A percentile compares a stretch with the other conserved stretches of the same genome.
phyloP scores from a whole-genome alignment of 2,888 invertebrate species.

The Ochlodes sylvanus region DNA sequence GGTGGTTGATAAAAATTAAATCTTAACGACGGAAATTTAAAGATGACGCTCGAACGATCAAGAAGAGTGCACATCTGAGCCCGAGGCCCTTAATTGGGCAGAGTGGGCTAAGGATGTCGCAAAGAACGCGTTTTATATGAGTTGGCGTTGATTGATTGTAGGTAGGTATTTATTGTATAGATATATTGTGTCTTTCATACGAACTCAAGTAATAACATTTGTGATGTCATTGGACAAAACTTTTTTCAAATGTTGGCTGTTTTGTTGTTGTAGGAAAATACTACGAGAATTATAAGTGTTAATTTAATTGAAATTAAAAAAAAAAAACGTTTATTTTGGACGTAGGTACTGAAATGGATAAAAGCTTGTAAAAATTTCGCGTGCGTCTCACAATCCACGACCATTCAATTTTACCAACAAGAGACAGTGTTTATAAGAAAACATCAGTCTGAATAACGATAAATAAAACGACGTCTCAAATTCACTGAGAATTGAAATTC shows the following conservation, averaged over 20 bases:
- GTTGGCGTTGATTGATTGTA: constrained; percentile 52
- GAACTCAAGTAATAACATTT: background rate
- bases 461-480: constrained; percentile 69
- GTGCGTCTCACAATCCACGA: constrained; percentile 8
- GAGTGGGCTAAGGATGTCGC: constrained; percentile 64
- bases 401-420: constrained; percentile 14
- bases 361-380: constrained; percentile 4
- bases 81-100: constrained; percentile 81
- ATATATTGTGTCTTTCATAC: background rate
- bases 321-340: background rate
- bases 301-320: constrained; percentile 13
- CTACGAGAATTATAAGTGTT: too few relatives aligned
- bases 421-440: constrained; percentile 29
- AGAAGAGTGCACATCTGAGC: constrained; percentile 84
- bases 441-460: constrained; percentile 52
- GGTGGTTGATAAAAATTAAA: constrained; percentile 83
- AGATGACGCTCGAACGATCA: constrained; percentile 85
- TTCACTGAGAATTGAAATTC: constrained; percentile 77
- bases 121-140: constrained; percentile 48
- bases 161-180: background rate
- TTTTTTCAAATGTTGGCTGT: constrained; percentile 1
- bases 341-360: background rate
- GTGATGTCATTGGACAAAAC: too few relatives aligned
- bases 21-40: constrained; percentile 86
- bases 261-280: background rate